Evolutionary conservation across 2,888 invertebrate species (phyloP), one percentile per base, ranked within the genome.

Genomic region (Stenurella melanura): DNA sequence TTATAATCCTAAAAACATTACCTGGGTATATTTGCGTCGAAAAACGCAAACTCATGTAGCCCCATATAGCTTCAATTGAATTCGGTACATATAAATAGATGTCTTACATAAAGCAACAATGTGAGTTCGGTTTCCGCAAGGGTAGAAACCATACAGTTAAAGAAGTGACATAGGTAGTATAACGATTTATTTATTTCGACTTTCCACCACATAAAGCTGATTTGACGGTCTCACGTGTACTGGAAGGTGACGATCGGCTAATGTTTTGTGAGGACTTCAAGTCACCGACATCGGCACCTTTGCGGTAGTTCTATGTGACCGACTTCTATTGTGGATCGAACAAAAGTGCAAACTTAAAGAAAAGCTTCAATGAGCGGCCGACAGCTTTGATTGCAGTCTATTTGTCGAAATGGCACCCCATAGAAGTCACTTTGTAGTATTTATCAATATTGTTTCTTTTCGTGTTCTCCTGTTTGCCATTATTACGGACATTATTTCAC

Each of bases 161-260:
- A 64, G 58, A 21, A 74, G 68, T 68, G 54, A 63, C 38, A 60
- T 38, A 26, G 21, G 21, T 26, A 26, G 1, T 26, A 26, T 26
- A 38, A 10, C 19, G 38, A 64, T 64, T 64, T 70, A 70, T 60
- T 7, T 34, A 80, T 84, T 83, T 81, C 81, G 78, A 81, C 80
- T 84, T 85, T 85, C 83, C 84, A 82, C 84, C 83, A 84, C 85
- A 85, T 85, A 85, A 85, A 86, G 75, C 82, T 76, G 79, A 80
- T 83, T 82, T 80, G 76, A 79, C 61, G 77, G 76, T 77, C 78
- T 84, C 83, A 81, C 84, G 80, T 83, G 83, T 83, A 78, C 73
- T 76, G 80, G 82, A 81, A 85, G 85, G 83, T 84, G 84, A 83
- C 83, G 84, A 81, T 78, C 82, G 80, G 80, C 82, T 83, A 82